These are phyloP conservation scores for Burhinus oedicnemus DNA, from an alignment of 2,113 vertebrate species.

Conservation along the genomic window DNA sequence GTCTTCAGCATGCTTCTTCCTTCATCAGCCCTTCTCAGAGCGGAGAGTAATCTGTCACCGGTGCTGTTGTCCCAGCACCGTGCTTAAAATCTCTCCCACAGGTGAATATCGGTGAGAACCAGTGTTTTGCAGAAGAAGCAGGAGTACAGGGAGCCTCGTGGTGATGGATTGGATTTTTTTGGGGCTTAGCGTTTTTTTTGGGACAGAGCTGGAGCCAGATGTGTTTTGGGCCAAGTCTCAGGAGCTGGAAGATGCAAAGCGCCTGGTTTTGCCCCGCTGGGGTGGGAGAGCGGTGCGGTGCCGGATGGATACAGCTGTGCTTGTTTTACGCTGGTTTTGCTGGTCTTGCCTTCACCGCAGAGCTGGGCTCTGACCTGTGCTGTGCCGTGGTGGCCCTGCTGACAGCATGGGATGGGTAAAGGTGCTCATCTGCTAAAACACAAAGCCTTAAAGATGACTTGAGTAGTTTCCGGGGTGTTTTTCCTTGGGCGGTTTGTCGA, in stretches of 20 bases:
- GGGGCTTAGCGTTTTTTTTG: background rate
- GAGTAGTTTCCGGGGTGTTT: background rate
- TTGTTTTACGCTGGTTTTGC: background rate
- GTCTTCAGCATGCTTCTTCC: background rate
- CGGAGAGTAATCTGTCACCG: background rate
- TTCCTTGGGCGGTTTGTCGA: fast-evolving
- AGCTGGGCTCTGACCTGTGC: background rate
- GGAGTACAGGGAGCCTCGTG: background rate
- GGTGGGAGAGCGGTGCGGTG: background rate
- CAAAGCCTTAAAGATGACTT: background rate
- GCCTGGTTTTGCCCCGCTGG: background rate
- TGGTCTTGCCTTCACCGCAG: background rate
- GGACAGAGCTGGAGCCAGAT: background rate
- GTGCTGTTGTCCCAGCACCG: background rate
- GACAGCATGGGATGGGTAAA: fast-evolving
- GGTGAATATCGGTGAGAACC: background rate
- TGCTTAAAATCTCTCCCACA: background rate
- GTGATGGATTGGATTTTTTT: fast-evolving
- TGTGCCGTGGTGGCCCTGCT: background rate
- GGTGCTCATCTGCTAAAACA: background rate
- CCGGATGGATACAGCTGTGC: background rate
- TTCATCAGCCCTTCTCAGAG: background rate
- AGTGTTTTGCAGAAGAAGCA: background rate
- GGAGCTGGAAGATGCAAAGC: background rate
- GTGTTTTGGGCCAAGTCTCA: background rate